Evolutionary conservation across 1,140 invertebrate species (phyloP).

Genomic region (Halyomorpha halys): DNA sequence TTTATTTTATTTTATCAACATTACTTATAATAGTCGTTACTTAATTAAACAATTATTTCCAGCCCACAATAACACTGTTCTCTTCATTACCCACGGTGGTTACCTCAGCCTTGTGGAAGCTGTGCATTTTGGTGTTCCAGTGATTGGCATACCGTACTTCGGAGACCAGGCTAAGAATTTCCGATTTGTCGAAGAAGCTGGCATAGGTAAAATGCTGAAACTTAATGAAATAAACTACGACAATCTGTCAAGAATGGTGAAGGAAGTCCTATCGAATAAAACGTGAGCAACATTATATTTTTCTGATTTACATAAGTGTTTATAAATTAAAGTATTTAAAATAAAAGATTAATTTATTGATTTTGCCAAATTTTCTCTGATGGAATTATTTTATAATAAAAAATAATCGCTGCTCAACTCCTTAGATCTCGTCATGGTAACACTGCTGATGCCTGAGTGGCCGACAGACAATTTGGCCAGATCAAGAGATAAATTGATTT

Average conservation of each 20-base stretch:
- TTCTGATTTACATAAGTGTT: no score
- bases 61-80: slow-evolving; percentile 36
- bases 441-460: no score
- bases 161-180: slow-evolving; percentile 35
- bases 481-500: no score
- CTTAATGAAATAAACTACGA: slow-evolving; percentile 35
- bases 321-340: no score
- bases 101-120: slow-evolving; percentile 39
- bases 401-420: no score
- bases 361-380: no score
- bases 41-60: slow-evolving; percentile 12
- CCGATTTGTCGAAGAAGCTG: slow-evolving; percentile 21
- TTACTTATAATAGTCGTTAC: no score
- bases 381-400: no score
- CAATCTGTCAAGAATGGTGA: slow-evolving; percentile 30
- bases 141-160: slow-evolving; percentile 34
- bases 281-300: slow-evolving; percentile 33
- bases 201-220: slow-evolving; percentile 34
- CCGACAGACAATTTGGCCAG: no score
- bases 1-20: no score
- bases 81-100: slow-evolving; percentile 43
- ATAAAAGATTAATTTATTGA: no score
- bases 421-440: no score
- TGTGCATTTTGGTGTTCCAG: slow-evolving; percentile 38
- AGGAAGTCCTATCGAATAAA: slow-evolving; percentile 32